A percentile compares a stretch with the other conserved stretches of the same genome.
phyloP scores from a whole-genome alignment of 2,113 vertebrate species.

The Malurus alboscapulatus region DNA sequence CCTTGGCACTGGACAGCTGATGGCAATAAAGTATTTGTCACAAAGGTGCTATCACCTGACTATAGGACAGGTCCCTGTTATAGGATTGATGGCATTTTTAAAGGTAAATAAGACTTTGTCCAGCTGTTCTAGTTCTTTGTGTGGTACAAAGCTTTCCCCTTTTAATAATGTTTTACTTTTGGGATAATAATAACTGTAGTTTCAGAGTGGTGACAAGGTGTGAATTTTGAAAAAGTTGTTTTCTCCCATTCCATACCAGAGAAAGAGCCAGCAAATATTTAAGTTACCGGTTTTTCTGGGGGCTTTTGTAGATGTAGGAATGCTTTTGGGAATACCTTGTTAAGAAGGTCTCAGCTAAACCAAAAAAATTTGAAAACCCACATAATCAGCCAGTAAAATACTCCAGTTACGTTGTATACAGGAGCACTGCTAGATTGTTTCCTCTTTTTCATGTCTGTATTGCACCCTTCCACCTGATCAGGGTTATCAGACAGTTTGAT shows the following conservation, averaged over 20 bases:
- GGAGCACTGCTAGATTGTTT: background rate
- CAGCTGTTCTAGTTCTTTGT: background rate
- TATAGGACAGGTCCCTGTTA: background rate
- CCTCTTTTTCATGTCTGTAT: background rate
- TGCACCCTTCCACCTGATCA: background rate
- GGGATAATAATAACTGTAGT: background rate
- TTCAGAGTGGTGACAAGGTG: background rate
- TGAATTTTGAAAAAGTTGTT: background rate
- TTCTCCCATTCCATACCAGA: background rate
- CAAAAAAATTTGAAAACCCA: background rate
- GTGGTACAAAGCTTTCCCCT: background rate
- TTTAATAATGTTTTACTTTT: background rate
- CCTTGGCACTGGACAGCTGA: background rate
- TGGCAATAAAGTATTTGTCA: background rate
- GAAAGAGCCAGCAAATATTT: background rate
- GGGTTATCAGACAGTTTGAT: background rate
- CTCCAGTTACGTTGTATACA: background rate
- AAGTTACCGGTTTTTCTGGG: background rate
- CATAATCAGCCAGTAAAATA: background rate
- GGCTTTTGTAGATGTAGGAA: background rate
- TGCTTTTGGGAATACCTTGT: background rate
- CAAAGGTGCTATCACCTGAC: background rate
- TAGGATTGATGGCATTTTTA: background rate
- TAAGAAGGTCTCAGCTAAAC: background rate
- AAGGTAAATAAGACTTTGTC: background rate